phyloP scores from a whole-genome alignment of 2,113 vertebrate species.

The Archilochus colubris region DNA sequence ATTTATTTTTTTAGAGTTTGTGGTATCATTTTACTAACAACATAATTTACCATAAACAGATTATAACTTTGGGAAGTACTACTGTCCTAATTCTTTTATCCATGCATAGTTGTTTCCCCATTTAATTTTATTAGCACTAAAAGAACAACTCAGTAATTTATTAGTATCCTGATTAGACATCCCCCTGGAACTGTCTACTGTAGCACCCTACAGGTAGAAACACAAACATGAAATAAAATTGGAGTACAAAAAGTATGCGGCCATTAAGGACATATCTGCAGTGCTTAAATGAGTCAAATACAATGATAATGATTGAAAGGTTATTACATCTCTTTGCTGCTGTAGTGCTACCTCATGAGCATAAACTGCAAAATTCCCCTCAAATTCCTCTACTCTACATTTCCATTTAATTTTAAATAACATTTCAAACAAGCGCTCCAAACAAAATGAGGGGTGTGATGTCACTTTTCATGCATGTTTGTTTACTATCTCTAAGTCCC shows the following conservation, averaged over 20 bases:
- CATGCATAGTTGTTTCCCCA: not conserved
- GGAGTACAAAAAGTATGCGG: not conserved
- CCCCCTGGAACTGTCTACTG: not conserved
- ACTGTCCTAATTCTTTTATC: not conserved
- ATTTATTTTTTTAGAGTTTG: not conserved
- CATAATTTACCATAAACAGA: not conserved
- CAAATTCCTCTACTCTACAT: not conserved
- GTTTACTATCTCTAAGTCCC: not conserved
- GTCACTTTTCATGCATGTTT: not conserved
- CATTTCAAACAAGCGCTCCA: not conserved
- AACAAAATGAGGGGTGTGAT: not conserved
- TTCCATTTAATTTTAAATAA: not conserved
- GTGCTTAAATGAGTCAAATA: not conserved
- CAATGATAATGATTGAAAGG: not conserved
- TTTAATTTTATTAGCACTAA: slow-evolving; percentile 1
- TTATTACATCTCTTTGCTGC: not conserved
- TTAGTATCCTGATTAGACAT: not conserved
- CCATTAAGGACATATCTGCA: not conserved
- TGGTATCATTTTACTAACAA: not conserved
- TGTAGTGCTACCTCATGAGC: not conserved
- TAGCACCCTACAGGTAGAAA: not conserved
- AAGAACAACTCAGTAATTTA: not conserved
- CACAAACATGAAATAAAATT: not conserved
- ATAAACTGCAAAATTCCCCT: not conserved
- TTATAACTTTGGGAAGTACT: not conserved